These are phyloP conservation scores for Nannoperca obscura DNA, from an alignment of 2,797 vertebrate species.

Conservation along the genomic window DNA sequence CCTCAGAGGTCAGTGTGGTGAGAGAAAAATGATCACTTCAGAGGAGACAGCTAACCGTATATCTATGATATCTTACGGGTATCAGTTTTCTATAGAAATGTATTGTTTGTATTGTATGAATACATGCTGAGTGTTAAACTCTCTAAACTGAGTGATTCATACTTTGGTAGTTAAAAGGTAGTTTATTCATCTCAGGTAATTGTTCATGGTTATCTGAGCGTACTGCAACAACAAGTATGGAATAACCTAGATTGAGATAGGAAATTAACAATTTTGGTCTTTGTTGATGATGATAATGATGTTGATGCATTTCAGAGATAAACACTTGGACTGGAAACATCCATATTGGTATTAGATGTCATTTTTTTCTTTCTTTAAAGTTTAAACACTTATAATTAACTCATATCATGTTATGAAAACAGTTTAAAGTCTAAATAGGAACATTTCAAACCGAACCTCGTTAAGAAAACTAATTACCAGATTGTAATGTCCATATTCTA, in stretches of 20 bases:
- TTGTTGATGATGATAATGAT: neutral
- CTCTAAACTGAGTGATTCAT: neutral
- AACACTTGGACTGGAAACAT: neutral
- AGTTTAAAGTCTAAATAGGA: neutral
- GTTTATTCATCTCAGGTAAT: neutral
- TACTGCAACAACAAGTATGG: neutral
- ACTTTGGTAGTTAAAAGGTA: neutral
- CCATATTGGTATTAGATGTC: neutral
- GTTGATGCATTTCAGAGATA: neutral
- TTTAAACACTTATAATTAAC: neutral
- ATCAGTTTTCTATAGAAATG: constrained; percentile 20
- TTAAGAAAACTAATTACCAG: constrained; percentile 4
- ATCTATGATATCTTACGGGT: constrained; percentile 16
- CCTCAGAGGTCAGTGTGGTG: constrained; percentile 32
- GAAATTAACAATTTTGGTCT: neutral
- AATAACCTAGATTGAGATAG: neutral
- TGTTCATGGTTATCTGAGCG: neutral
- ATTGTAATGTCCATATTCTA: neutral
- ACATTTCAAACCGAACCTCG: neutral
- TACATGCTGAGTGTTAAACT: neutral
- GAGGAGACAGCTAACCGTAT: constrained; percentile 31
- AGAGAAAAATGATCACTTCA: constrained; percentile 48
- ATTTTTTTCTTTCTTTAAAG: neutral
- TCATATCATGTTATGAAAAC: neutral
- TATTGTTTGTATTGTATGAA: constrained; percentile 9